These are phyloP conservation scores for Phenacoccus solenopsis DNA, from an alignment of 1,140 invertebrate genomes.

Conservation along the genomic window DNA sequence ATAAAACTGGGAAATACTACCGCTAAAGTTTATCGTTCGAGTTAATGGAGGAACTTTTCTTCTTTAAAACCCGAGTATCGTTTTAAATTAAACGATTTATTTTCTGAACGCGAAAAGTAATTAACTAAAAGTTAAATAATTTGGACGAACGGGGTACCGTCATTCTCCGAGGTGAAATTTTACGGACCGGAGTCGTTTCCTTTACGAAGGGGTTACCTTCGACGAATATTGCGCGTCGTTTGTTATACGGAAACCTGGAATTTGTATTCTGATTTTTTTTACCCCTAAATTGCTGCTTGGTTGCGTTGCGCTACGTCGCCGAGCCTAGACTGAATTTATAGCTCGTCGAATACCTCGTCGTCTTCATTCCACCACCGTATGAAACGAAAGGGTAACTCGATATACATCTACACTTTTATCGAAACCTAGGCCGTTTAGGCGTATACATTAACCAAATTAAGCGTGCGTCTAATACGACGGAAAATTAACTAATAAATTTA, in stretches of 20 bases:
- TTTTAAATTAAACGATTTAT: conserved; percentile 17
- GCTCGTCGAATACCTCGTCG: background rate
- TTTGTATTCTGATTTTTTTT: conserved; percentile 12
- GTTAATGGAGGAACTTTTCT: conserved; percentile 9
- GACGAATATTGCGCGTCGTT: conserved; percentile 14
- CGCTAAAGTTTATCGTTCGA: background rate
- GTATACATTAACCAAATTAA: no score
- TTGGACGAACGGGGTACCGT: background rate
- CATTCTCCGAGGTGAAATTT: conserved; percentile 1
- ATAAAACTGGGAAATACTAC: background rate
- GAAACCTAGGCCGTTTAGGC: no score
- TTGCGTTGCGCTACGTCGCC: background rate
- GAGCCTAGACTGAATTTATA: background rate
- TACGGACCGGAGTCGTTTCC: background rate
- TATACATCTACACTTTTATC: no score
- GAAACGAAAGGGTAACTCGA: no score
- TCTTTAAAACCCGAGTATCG: background rate
- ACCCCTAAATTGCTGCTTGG: background rate
- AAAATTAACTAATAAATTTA: no score
- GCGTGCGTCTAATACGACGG: no score
- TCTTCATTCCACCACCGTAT: no score
- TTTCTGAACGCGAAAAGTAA: conserved; percentile 13
- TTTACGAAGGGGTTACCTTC: background rate
- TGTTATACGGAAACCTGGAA: conserved; percentile 13
- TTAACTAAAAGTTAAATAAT: conserved; percentile 17